Evolutionary conservation across 2,888 invertebrate genomes (phyloP).

Genomic region (Orchesellides sinensis): DNA sequence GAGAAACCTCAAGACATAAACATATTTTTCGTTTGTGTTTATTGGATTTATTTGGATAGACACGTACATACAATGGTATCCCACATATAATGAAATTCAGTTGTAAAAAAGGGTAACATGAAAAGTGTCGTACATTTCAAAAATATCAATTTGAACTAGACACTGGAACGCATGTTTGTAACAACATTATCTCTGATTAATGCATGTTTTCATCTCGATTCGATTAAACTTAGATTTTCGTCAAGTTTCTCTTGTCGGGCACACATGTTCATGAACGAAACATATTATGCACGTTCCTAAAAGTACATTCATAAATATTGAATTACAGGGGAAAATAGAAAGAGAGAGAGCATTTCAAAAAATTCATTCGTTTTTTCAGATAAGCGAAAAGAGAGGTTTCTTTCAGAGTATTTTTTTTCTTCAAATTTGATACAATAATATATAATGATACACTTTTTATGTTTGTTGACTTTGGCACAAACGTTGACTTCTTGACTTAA

Average conservation of each 20-base stretch:
- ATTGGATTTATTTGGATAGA: no score
- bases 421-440: constrained; percentile 49
- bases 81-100: no score
- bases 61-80: no score
- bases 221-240: constrained; percentile 40
- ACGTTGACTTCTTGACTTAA: constrained; percentile 49
- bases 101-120: neutral
- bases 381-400: constrained; percentile 7
- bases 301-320: constrained; percentile 31
- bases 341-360: neutral
- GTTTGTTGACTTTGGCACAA: constrained; percentile 53
- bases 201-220: constrained; percentile 44
- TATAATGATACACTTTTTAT: constrained; percentile 35
- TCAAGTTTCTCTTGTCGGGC: neutral
- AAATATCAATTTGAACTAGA: constrained; percentile 56
- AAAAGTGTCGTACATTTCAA: constrained; percentile 18
- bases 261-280: constrained; percentile 7
- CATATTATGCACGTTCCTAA: neutral
- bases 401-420: constrained; percentile 3
- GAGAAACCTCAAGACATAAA: neutral
- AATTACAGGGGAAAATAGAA: constrained; percentile 17
- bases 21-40: neutral
- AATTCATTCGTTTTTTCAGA: constrained; percentile 23
- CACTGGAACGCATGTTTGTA: constrained; percentile 50
- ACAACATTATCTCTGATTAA: constrained; percentile 52